These are phyloP conservation scores for Allobates femoralis DNA, from an alignment of 2,797 vertebrate genomes.

Conservation along the genomic window DNA sequence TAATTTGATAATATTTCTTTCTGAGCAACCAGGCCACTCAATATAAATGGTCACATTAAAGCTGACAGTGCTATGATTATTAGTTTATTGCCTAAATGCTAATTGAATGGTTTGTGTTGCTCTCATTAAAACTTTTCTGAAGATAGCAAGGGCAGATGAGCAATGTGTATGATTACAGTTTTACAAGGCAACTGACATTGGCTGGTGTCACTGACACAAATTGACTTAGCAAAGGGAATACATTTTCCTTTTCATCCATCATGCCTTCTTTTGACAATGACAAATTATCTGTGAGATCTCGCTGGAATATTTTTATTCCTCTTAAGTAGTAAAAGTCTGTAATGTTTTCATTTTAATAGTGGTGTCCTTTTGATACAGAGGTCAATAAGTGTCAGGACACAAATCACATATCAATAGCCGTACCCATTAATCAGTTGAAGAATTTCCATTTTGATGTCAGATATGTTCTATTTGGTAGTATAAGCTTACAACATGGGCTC, in stretches of 20 bases:
- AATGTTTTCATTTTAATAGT: conserved; percentile 58
- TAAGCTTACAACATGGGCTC: background rate
- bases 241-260: conserved; percentile 60
- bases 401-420: conserved; percentile 52
- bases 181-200: conserved; percentile 53
- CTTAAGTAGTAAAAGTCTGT: conserved; percentile 57
- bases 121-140: conserved; percentile 41
- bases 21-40: background rate
- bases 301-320: conserved; percentile 61
- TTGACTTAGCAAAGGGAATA: conserved; percentile 55
- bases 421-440: conserved; percentile 42
- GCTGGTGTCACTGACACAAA: conserved; percentile 45
- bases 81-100: conserved; percentile 45
- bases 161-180: conserved; percentile 37
- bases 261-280: conserved; percentile 57
- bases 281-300: conserved; percentile 58
- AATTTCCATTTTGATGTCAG: conserved; percentile 29
- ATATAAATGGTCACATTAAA: conserved; percentile 10
- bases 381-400: conserved; percentile 51
- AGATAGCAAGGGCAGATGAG: conserved; percentile 52
- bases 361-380: conserved; percentile 58
- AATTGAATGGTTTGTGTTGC: conserved; percentile 46
- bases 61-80: conserved; percentile 27
- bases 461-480: conserved; percentile 22
- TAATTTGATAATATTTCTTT: conserved; percentile 14